Base-by-base conservation (phyloP, 2,797 vertebrate genomes). In the Spatula versicolor region DNA sequence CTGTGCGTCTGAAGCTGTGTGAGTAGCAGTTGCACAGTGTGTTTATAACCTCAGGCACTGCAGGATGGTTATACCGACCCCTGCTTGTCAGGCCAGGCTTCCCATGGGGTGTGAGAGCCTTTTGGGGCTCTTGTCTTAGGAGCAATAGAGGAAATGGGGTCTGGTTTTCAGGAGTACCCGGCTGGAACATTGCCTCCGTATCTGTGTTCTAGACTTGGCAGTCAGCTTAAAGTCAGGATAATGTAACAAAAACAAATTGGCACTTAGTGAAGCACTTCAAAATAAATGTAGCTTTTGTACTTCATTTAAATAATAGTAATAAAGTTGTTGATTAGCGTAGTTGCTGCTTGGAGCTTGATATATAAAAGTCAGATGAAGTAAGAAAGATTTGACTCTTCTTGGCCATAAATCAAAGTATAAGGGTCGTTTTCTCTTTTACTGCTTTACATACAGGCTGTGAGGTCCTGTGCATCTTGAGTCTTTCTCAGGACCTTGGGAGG, bases 31-130 rank as follows among this genome's bases (percentile, higher is more conserved):
- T 85, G 73, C 81, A 69, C 19, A 3, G 54, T 78, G 59, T 67
- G 77, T 83, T 93, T 86, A 78, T 91, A 92, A 79, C 80, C 84
- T 90, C 85, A 81, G 92, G 79, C 84, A 73, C 52, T 59, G 46
- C 46, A 9, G 84, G 85, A 18, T 91, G 91, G 91, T 92, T 95
- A 48, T 92, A 52, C 25, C 88, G 92, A 89, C 9, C 62, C 91
- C 63, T 91, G 69, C 74, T 91, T 94, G 85, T 83, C 87, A 95
- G 76, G 66, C 50, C 50, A 88, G 39, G 60, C 62, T 91, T 91
- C 77, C 73, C 77, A 50, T 58, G 50, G 71, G 74, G 63, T 56
- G 6, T 25, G 31, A 74, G 26, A 63, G 77, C 80, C 83, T 83
- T n/a, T 90, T 69, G 5, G 20, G 59, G 18, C 63, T 92, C 41